A percentile compares a stretch with the other conserved stretches of the same genome.
These are phyloP conservation scores for Micoletzkya japonica DNA, from an alignment of 2,888 invertebrate species.

Conservation along the genomic window DNA sequence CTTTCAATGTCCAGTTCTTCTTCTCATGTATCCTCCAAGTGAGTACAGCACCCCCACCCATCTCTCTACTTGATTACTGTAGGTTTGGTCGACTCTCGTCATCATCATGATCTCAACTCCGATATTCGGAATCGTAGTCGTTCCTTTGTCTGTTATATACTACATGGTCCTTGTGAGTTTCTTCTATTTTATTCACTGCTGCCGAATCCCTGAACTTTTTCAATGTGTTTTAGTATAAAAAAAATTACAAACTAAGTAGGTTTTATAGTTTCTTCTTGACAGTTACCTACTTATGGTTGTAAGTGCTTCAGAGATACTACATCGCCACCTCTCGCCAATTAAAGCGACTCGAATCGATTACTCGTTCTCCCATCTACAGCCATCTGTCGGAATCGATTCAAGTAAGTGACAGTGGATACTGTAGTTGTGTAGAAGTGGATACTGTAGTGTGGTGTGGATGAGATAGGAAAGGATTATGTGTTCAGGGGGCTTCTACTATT, in stretches of 20 bases:
- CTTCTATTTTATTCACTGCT: not conserved
- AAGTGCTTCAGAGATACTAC: slow-evolving; percentile 82
- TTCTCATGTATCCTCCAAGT: slow-evolving; percentile 59
- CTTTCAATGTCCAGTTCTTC: slow-evolving; percentile 62
- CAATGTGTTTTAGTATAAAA: not conserved
- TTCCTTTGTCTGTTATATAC: slow-evolving; percentile 58
- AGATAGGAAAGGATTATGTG: not conserved
- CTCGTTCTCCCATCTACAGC: slow-evolving; percentile 63
- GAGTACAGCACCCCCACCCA: not conserved
- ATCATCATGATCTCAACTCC: slow-evolving; percentile 63
- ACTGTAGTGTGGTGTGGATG: not conserved
- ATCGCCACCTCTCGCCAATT: slow-evolving; percentile 86
- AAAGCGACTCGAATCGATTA: slow-evolving; percentile 62
- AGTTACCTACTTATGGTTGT: not conserved
- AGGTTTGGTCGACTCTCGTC: slow-evolving; percentile 56
- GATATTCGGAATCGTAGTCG: slow-evolving; percentile 56
- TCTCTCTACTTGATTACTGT: not conserved
- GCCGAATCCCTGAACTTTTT: not conserved
- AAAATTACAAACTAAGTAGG: not conserved
- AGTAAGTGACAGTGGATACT: slow-evolving; percentile 34
- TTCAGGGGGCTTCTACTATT: slow-evolving; percentile 56
- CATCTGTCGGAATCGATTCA: slow-evolving; percentile 62
- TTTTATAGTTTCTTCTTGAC: not conserved
- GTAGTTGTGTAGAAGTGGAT: not conserved
- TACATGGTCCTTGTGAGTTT: slow-evolving; percentile 51